Evolutionary conservation across 2,888 invertebrate genomes (phyloP), one percentile per base, ranked within the genome.

Genomic region (Ectropis crepuscularia): DNA sequence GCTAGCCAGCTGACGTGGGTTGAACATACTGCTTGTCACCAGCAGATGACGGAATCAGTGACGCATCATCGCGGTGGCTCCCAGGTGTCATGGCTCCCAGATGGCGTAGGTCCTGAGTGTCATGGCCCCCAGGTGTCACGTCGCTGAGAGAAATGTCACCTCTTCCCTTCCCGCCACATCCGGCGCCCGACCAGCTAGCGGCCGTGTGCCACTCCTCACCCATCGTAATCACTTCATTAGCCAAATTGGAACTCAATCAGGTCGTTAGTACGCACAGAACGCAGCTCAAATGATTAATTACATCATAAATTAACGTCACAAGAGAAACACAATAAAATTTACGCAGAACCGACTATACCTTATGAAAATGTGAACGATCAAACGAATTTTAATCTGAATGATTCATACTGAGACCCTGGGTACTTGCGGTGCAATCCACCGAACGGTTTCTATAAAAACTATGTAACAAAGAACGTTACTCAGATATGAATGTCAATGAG

Each of bases 331-430:
- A 61, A 65, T 61, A 39, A 58, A 61, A 43, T 67, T 62, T 64
- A 65, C 70, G 70, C 62, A 64, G 64, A 58, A 55, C 57, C 41
- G 46, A 57, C 66, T 47, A 66, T 66, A 68, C 37, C 7, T 53
- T 68, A 68, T 70, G 55, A 63, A 68, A 63, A 68, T 68, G 42
- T 8, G 42, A 53, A 61, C 55, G 57, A 41, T 66, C 65, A 54
- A 47, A 63, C 36, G 67, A 65, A 64, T 70, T 39, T 36, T 55
- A 61, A 58, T 61, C 43, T 6, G 46, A 16, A 9, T 60, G 48
- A 57, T 36, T 46, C 50, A 51, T 50, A 12, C 9, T 1, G 16
- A n/a, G 16, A 6, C 41, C 9, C 41, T 28, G 16, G 10, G 10
- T 6, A 39, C 39, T 12, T 6, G 1, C 5, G 7, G 2, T 28